These are phyloP conservation scores for Platysteira castanea DNA, from an alignment of 2,113 vertebrate species.

Conservation along the genomic window DNA sequence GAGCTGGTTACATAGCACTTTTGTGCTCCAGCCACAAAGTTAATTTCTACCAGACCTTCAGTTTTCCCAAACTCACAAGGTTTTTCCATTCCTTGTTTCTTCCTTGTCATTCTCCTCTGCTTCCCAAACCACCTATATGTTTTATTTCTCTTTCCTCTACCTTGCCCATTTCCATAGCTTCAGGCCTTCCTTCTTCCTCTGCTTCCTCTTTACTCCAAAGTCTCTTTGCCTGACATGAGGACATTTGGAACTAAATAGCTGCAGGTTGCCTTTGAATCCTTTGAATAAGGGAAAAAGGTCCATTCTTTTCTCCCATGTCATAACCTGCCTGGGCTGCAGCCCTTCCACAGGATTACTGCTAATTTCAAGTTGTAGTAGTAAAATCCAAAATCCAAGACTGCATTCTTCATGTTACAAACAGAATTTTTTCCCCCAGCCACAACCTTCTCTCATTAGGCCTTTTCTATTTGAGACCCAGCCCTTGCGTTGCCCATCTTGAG, in stretches of 20 bases:
- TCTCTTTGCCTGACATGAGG: background rate
- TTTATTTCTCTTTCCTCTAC: background rate
- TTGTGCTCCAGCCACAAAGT: background rate
- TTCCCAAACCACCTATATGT: background rate
- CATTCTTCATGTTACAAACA: background rate
- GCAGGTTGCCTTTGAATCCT: background rate
- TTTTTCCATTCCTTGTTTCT: constrained; percentile 1
- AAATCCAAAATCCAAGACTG: background rate
- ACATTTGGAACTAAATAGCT: background rate
- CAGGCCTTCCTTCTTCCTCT: background rate
- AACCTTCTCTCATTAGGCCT: background rate
- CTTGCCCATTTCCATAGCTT: background rate
- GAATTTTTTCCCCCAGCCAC: background rate
- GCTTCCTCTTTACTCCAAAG: background rate
- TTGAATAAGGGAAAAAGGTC: background rate
- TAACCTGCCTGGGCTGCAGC: background rate
- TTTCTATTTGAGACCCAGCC: background rate
- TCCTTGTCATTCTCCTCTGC: background rate
- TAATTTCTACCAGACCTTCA: background rate
- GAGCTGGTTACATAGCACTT: background rate
- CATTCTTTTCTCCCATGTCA: background rate
- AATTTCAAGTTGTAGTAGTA: background rate
- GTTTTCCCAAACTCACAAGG: background rate
- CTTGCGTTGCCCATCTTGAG: background rate
- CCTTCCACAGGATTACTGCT: background rate